Conservation (phyloP, 2,888 invertebrate species). For the Brachyptera putata region DNA sequence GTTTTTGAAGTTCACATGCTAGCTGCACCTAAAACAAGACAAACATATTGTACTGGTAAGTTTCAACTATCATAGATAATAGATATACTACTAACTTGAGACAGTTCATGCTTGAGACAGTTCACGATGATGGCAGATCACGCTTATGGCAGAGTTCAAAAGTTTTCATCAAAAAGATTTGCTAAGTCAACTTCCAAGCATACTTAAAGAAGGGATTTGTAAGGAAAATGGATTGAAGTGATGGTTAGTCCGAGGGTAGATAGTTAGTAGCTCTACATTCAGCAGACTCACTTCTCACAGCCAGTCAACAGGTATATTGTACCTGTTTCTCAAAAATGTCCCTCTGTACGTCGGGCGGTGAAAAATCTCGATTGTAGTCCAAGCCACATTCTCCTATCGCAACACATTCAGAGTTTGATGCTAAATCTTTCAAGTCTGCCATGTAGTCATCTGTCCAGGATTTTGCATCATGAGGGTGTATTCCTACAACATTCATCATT, state of each 20-base stretch:
- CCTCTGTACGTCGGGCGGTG: slow-evolving; percentile 81
- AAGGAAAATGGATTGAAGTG: too few relatives aligned
- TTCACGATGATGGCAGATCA: too few relatives aligned
- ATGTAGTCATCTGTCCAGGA: slow-evolving; percentile 65
- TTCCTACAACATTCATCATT: slow-evolving; percentile 56
- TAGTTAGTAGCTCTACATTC: too few relatives aligned
- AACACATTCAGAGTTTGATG: slow-evolving; percentile 82
- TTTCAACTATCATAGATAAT: too few relatives aligned
- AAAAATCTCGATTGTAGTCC: slow-evolving; percentile 92
- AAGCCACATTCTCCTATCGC: slow-evolving; percentile 92
- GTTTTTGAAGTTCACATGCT: slow-evolving; percentile 81
- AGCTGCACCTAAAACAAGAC: slow-evolving; percentile 64
- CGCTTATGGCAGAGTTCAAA: too few relatives aligned
- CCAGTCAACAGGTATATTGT: slow-evolving; percentile 22
- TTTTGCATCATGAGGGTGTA: slow-evolving; percentile 92
- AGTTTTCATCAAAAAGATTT: too few relatives aligned
- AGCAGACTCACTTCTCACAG: neutral
- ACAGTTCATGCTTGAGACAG: too few relatives aligned
- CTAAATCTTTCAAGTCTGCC: slow-evolving; percentile 65
- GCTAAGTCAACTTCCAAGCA: too few relatives aligned
- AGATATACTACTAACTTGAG: too few relatives aligned
- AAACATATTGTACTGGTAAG: neutral
- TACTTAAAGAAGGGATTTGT: too few relatives aligned
- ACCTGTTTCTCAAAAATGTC: slow-evolving; percentile 85
- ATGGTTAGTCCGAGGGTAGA: too few relatives aligned